A percentile compares a stretch with the other conserved stretches of the same genome.
Conservation (phyloP, 1,140 invertebrate species). For the Drosophila azteca region DNA sequence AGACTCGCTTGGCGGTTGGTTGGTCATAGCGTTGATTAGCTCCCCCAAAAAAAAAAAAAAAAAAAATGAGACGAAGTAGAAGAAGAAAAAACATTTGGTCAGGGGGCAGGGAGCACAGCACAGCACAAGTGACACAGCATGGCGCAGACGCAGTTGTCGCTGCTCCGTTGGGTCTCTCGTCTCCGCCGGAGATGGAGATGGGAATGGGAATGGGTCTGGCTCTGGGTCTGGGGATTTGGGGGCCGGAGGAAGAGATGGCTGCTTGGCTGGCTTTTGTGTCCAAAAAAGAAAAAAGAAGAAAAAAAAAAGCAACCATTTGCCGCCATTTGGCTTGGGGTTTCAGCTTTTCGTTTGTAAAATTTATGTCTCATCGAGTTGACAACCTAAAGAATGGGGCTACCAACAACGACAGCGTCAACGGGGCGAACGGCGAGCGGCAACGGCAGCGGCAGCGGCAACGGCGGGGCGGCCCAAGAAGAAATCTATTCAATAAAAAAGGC, state of each 20-base stretch:
- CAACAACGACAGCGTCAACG: conserved; percentile 42
- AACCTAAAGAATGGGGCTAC: conserved; percentile 76
- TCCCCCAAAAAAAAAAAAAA: conserved; percentile 49
- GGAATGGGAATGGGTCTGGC: conserved; percentile 7
- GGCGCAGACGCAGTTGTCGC: conserved; percentile 46
- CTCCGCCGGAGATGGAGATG: conserved; percentile 16
- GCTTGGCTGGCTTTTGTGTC: conserved; percentile 60
- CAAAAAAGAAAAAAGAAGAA: conserved; percentile 10
- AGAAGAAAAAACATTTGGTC: conserved; percentile 35
- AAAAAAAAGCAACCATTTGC: conserved; percentile 48
- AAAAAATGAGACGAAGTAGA: conserved; percentile 12
- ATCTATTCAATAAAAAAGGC: conserved; percentile 76
- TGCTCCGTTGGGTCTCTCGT: conserved; percentile 15
- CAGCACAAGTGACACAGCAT: conserved; percentile 79
- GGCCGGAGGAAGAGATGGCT: conserved; percentile 1
- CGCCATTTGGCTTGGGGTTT: conserved; percentile 67
- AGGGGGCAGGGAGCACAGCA: conserved; percentile 29
- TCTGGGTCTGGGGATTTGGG: too few relatives aligned
- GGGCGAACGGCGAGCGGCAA: conserved; percentile 45
- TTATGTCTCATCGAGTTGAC: conserved; percentile 82
- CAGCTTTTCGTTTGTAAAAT: conserved; percentile 71
- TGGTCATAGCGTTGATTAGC: conserved; percentile 71
- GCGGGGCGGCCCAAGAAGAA: conserved; percentile 7
- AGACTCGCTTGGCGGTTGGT: conserved; percentile 45
- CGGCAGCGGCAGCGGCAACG: conserved; percentile 32